These are phyloP conservation scores for Hydropsyche tenuis DNA, from an alignment of 1,140 invertebrate genomes.

Conservation along the genomic window DNA sequence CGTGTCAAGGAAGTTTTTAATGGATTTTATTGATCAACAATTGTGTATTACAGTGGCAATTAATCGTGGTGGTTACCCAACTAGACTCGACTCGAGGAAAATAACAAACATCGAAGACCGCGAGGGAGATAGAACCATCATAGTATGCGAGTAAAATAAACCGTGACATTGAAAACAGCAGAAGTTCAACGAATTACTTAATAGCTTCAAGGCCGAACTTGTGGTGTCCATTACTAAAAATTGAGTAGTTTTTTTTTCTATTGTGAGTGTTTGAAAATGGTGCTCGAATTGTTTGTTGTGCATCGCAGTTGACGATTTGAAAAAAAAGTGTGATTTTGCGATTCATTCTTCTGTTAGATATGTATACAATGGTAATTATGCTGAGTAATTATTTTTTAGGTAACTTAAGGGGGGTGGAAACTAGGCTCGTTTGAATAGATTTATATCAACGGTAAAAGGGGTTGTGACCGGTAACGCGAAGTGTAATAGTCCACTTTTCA, in stretches of 20 bases:
- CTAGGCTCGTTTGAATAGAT: background rate
- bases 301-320: too few species aligned
- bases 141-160: background rate
- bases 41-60: too few species aligned
- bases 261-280: too few species aligned
- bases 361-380: too few species aligned
- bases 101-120: background rate
- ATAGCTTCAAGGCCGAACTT: conserved; percentile 31
- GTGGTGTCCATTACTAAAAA: background rate
- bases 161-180: background rate
- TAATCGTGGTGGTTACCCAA: too few species aligned
- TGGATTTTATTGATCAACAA: too few species aligned
- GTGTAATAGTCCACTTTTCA: background rate
- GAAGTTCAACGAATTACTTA: conserved; percentile 39
- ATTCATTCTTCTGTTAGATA: too few species aligned
- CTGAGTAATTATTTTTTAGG: background rate
- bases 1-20: too few species aligned
- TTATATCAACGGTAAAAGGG: conserved; percentile 15
- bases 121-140: background rate
- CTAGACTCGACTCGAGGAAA: too few species aligned
- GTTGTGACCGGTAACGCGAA: background rate
- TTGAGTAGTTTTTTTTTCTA: too few species aligned
- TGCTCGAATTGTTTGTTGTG: too few species aligned
- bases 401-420: background rate
- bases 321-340: too few species aligned